Conservation (phyloP, 1,140 invertebrate genomes). For the Marisa cornuarietis region DNA sequence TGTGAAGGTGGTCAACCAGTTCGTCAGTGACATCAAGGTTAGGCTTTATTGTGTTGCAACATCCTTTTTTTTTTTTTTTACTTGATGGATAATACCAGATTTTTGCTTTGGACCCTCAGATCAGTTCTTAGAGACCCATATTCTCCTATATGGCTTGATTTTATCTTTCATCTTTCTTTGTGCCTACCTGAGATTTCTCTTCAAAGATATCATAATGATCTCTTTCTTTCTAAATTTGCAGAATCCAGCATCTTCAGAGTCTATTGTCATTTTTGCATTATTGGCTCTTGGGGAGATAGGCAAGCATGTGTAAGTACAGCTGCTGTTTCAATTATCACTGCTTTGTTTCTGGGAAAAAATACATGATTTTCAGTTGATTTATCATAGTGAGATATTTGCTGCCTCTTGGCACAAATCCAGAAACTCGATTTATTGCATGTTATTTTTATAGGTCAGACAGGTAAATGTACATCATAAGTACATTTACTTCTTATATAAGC, state of each 20-base stretch:
- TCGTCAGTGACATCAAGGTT: constrained; percentile 84
- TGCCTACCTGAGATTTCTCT: no score
- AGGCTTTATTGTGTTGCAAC: constrained; percentile 1
- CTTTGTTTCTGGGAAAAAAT: no score
- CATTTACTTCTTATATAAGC: background rate
- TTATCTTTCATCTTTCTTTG: no score
- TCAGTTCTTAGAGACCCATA: no score
- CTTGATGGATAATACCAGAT: background rate
- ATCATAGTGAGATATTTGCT: background rate
- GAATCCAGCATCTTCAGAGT: constrained; percentile 73
- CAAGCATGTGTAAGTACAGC: constrained; percentile 81
- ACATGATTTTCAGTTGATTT: no score
- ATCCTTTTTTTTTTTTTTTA: background rate
- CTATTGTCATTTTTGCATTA: constrained; percentile 87
- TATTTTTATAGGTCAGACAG: background rate
- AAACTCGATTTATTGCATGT: background rate
- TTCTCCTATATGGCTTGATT: no score
- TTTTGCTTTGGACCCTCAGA: constrained; percentile 8
- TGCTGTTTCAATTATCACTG: background rate
- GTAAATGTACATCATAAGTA: no score
- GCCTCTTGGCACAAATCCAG: background rate
- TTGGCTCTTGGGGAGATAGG: constrained; percentile 97
- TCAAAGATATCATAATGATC: background rate
- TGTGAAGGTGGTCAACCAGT: constrained; percentile 85
- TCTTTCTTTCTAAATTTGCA: constrained; percentile 38